Base-by-base conservation (phyloP, 2,797 vertebrate genomes). In the Pygocentrus nattereri region DNA sequence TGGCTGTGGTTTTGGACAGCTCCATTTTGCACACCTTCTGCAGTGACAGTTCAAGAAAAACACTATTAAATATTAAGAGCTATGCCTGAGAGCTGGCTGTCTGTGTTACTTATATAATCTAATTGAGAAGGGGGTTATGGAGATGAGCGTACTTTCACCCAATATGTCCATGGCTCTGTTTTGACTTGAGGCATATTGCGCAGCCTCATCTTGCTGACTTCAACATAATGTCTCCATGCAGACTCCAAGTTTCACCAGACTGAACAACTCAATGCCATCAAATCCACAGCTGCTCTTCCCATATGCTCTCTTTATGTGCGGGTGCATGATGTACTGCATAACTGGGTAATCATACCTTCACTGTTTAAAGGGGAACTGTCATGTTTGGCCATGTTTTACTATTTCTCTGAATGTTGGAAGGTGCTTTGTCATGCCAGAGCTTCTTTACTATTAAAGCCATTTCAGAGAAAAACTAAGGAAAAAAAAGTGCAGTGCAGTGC, bases 241-340 rank as follows among this genome's bases (percentile, higher is more conserved):
- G 58, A 73, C 65, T 70, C 71, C 49, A 50, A 58, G 65, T 78
- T 65, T 81, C 71, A 68, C 82, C 82, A 86, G 71, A 81, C 82
- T 86, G 82, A 78, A 80, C 58, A 81, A 75, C 75, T 68, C 15
- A 84, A 81, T 16, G 50, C 58, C 72, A 78, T 84, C 75, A 84
- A 78, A 83, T 81, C 76, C 71, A 72, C 85, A 86, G 77, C 85
- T 86, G 85, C 70, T 72, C 74, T 34, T 61, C 76, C 82, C 85
- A 84, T 86, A 86, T 86, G 85, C 75, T 80, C 79, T 78, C 68
- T 77, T 27, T 54, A 67, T 67, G 58, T 76, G 68, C 8, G 47
- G 71, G 65, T 72, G 67, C 49, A 61, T 61, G 73, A 54, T 78
- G 72, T 67, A 62, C 34, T 65, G 59, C 49, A 79, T 44, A 62